Percentiles rank a stretch among this genome's conserved stretches.
Conservation (phyloP, 2,888 invertebrate genomes). For the Microdon myrmicae region DNA sequence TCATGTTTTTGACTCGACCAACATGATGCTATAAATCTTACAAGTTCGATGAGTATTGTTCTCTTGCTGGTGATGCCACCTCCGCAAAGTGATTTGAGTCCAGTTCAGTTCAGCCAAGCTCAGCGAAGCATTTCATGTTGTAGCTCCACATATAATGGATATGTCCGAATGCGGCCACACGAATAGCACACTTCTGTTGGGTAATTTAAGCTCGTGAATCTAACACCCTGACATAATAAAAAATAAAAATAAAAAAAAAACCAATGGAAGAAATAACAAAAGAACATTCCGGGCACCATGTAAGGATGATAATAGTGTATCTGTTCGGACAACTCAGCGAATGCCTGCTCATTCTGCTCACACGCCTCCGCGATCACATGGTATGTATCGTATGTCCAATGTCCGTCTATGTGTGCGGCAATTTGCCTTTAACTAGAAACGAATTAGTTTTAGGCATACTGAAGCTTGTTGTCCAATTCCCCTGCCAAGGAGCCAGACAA, state of each 20-base stretch:
- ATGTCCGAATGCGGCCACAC: no score
- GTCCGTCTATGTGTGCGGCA: constrained; percentile 16
- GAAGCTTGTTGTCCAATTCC: background rate
- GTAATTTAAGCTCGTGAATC: constrained; percentile 33
- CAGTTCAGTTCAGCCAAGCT: no score
- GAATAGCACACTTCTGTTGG: constrained; percentile 14
- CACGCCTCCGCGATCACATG: constrained; percentile 42
- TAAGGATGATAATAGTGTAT: constrained; percentile 12
- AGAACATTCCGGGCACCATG: constrained; percentile 6
- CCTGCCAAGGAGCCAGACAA: constrained; percentile 33
- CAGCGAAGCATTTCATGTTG: no score
- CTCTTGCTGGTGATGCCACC: no score
- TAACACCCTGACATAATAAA: constrained; percentile 32
- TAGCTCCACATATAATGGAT: no score
- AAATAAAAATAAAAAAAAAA: constrained; percentile 3
- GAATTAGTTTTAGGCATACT: constrained; percentile 30
- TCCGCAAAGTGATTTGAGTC: no score
- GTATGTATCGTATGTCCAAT: constrained; percentile 8
- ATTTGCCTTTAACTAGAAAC: constrained; percentile 40
- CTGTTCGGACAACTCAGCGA: constrained; percentile 32
- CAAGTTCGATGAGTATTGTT: no score
- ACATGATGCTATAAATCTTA: no score
- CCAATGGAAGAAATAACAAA: no score
- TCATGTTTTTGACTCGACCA: no score
- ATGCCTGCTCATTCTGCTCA: constrained; percentile 36